Percentiles rank a stretch among this genome's conserved stretches.
phyloP scores from a whole-genome alignment of 2,888 invertebrate genomes.

The Eurytoma californica region DNA sequence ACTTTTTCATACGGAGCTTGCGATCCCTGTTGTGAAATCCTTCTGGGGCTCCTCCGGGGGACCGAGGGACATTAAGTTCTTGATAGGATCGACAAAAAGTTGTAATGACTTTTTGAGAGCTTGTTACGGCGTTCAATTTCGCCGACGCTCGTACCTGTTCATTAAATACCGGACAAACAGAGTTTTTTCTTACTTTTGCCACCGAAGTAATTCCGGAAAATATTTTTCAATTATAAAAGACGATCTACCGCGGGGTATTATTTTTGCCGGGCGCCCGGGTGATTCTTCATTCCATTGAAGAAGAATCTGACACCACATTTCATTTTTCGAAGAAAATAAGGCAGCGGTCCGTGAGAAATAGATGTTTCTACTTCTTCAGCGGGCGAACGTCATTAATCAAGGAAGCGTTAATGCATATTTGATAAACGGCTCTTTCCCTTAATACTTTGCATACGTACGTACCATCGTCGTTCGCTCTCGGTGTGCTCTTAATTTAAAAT shows the following conservation, averaged over 20 bases:
- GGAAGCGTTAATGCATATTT: slow-evolving; percentile 57
- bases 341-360: slow-evolving; percentile 58
- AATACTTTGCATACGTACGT: slow-evolving; percentile 57
- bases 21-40: slow-evolving; percentile 61
- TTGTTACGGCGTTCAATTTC: slow-evolving; percentile 20
- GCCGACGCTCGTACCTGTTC: slow-evolving; percentile 37
- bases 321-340: slow-evolving; percentile 55
- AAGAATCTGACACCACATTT: slow-evolving; percentile 50
- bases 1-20: slow-evolving; percentile 66
- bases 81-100: slow-evolving; percentile 73
- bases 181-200: neutral
- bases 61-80: slow-evolving; percentile 73
- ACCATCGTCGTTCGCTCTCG: slow-evolving; percentile 21
- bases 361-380: slow-evolving; percentile 54
- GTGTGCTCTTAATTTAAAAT: slow-evolving; percentile 47
- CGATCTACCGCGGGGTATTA: slow-evolving; percentile 9
- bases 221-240: neutral
- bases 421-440: slow-evolving; percentile 56
- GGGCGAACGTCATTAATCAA: slow-evolving; percentile 55
- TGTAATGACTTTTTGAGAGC: slow-evolving; percentile 73
- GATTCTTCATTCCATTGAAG: slow-evolving; percentile 10
- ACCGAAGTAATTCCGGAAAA: neutral
- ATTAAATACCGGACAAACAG: slow-evolving; percentile 8
- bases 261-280: neutral
- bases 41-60: slow-evolving; percentile 66